phyloP scores from a whole-genome alignment of 30 jellyfish, hydroid and myxozoan species.

The Cassiopea xamachana region DNA sequence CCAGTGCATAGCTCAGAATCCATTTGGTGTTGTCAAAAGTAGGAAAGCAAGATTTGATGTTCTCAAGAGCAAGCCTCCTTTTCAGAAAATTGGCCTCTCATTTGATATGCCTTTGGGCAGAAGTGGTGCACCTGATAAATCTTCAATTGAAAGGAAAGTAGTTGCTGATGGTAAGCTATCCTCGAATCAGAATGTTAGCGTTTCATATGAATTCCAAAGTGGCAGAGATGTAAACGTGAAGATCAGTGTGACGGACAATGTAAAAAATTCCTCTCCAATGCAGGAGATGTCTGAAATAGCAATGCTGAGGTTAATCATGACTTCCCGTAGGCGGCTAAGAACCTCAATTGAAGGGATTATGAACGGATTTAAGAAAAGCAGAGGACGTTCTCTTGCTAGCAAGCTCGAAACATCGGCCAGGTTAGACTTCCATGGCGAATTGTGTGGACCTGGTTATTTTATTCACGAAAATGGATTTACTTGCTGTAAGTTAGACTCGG shows the following conservation, averaged over 20 bases:
- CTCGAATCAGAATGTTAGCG: slow-evolving; percentile 35
- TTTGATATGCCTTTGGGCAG: slow-evolving; percentile 54
- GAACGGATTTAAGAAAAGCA: not conserved
- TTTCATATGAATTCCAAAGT: slow-evolving; percentile 44
- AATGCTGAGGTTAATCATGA: slow-evolving; percentile 42
- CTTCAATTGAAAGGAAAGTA: not conserved
- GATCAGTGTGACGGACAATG: slow-evolving; percentile 25
- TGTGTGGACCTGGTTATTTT: slow-evolving; percentile 52
- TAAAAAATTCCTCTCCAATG: not conserved
- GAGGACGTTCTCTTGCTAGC: slow-evolving; percentile 41
- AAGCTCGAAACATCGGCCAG: slow-evolving; percentile 27
- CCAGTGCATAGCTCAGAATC: slow-evolving; percentile 63
- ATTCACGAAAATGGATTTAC: slow-evolving; percentile 75
- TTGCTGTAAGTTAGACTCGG: slow-evolving; percentile 83
- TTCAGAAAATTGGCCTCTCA: slow-evolving; percentile 39
- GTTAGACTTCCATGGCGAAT: slow-evolving; percentile 61
- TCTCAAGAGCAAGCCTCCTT: slow-evolving; percentile 56
- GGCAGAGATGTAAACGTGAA: slow-evolving; percentile 42
- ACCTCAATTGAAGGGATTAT: slow-evolving; percentile 9
- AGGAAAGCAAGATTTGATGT: slow-evolving; percentile 77
- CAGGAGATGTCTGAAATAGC: slow-evolving; percentile 18
- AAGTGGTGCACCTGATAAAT: slow-evolving; percentile 41
- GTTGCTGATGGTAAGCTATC: slow-evolving; percentile 35
- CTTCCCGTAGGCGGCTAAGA: slow-evolving; percentile 54
- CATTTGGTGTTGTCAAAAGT: slow-evolving; percentile 54